phyloP scores from a whole-genome alignment of 2,888 invertebrate species.

The Laspeyria flexula region DNA sequence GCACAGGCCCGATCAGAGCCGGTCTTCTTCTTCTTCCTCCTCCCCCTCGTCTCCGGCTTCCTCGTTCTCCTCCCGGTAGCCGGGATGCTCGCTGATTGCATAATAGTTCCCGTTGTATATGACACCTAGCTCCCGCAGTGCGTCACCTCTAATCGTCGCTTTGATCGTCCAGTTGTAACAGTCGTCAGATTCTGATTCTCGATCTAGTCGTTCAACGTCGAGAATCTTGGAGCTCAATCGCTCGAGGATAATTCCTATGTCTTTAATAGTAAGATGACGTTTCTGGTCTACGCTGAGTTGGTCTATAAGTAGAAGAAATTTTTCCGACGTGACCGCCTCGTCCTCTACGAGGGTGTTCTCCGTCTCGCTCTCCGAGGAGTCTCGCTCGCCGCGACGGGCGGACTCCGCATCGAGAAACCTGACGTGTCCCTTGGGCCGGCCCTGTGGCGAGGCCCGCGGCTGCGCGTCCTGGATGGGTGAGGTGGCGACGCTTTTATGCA shows the following conservation, averaged over 20 bases:
- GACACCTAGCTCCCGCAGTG: constrained; percentile 95
- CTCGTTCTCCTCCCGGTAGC: constrained; percentile 96
- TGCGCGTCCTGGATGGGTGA: constrained; percentile 95
- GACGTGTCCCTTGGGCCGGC: constrained; percentile 91
- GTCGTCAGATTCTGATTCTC: constrained; percentile 96
- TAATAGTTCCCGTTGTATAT: constrained; percentile 98
- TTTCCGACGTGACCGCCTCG: constrained; percentile 95
- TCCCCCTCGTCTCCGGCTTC: constrained; percentile 94
- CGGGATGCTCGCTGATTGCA: constrained; percentile 97
- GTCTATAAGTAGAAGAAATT: constrained; percentile 96
- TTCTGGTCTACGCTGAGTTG: constrained; percentile 97
- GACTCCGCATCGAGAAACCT: constrained; percentile 93
- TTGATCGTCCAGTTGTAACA: constrained; percentile 99
- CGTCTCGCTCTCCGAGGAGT: constrained; percentile 96
- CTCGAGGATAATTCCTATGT: constrained; percentile 97
- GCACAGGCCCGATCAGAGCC: constrained; percentile 87
- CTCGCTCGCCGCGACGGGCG: constrained; percentile 88
- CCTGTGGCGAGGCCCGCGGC: constrained; percentile 88
- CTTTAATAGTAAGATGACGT: constrained; percentile 96
- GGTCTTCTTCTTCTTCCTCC: constrained; percentile 92
- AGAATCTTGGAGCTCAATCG: constrained; percentile 96
- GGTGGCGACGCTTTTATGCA: constrained; percentile 96
- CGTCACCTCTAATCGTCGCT: constrained; percentile 96
- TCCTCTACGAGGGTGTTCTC: constrained; percentile 97
- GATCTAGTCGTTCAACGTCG: constrained; percentile 96